Evolutionary conservation across 2,113 vertebrate species (phyloP).

Genomic region (Ploceus nigricollis): DNA sequence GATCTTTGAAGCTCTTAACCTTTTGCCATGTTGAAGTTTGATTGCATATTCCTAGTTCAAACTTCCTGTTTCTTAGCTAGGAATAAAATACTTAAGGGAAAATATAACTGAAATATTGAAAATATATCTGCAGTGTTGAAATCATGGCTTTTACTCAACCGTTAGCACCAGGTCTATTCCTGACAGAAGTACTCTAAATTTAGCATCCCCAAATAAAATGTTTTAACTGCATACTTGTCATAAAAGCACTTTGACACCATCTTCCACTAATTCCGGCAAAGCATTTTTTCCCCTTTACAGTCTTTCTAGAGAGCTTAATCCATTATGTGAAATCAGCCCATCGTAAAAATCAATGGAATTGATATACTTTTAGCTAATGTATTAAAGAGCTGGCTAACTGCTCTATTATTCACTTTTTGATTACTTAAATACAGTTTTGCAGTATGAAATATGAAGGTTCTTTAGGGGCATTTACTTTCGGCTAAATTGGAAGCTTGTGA

Average conservation of each 20-base stretch:
- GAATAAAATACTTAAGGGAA: not conserved
- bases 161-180: not conserved
- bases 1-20: not conserved
- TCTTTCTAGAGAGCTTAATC: not conserved
- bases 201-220: slow-evolving; percentile 17
- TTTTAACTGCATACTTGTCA: not conserved
- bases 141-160: not conserved
- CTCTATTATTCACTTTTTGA: slow-evolving; percentile 49
- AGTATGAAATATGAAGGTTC: not conserved
- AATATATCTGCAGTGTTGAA: not conserved
- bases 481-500: not conserved
- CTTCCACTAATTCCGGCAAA: not conserved
- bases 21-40: not conserved
- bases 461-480: not conserved
- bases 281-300: not conserved
- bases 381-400: slow-evolving; percentile 55
- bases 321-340: slow-evolving; percentile 41
- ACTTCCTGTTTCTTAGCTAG: slow-evolving; percentile 2
- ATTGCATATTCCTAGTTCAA: not conserved
- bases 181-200: not conserved
- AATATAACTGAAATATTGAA: not conserved
- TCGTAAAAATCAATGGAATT: slow-evolving; percentile 59
- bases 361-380: slow-evolving; percentile 55
- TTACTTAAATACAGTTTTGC: slow-evolving; percentile 31
- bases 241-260: slow-evolving; percentile 27